These are phyloP conservation scores for Thera britannica DNA, from an alignment of 2,888 invertebrate species.

Conservation along the genomic window DNA sequence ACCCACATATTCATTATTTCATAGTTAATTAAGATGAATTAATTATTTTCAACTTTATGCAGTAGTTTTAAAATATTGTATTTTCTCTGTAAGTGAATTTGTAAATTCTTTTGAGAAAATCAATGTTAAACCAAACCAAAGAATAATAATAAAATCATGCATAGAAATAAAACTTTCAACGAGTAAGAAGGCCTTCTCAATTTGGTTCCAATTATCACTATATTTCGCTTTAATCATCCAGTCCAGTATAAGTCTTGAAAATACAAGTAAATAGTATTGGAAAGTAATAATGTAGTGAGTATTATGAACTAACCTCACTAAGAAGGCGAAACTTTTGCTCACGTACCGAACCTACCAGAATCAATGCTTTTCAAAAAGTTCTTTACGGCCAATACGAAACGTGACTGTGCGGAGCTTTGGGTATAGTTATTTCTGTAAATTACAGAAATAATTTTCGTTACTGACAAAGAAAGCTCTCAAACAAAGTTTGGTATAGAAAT, in stretches of 20 bases:
- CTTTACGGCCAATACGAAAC: conserved; percentile 42
- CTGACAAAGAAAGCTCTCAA: neutral
- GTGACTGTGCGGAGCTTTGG: conserved; percentile 30
- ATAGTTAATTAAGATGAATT: too few relatives aligned
- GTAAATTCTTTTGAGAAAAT: too few relatives aligned
- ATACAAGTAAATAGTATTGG: neutral
- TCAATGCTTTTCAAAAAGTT: conserved; percentile 28
- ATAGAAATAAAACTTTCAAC: too few relatives aligned
- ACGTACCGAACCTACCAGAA: conserved; percentile 35
- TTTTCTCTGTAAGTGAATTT: too few relatives aligned
- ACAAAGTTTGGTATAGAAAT: neutral
- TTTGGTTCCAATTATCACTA: too few relatives aligned
- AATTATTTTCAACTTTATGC: too few relatives aligned
- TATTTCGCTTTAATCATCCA: too few relatives aligned
- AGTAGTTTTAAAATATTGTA: too few relatives aligned
- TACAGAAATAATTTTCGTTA: conserved; percentile 9
- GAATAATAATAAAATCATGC: too few relatives aligned
- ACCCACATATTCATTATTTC: too few relatives aligned
- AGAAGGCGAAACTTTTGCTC: conserved; percentile 38
- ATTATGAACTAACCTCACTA: conserved; percentile 26
- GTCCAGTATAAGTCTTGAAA: neutral
- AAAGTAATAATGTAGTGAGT: neutral
- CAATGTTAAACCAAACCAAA: too few relatives aligned
- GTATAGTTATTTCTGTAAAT: conserved; percentile 14
- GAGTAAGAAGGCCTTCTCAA: too few relatives aligned